These are phyloP conservation scores for Lepidochrysops patricia DNA, from an alignment of 2,888 invertebrate species.

Conservation along the genomic window DNA sequence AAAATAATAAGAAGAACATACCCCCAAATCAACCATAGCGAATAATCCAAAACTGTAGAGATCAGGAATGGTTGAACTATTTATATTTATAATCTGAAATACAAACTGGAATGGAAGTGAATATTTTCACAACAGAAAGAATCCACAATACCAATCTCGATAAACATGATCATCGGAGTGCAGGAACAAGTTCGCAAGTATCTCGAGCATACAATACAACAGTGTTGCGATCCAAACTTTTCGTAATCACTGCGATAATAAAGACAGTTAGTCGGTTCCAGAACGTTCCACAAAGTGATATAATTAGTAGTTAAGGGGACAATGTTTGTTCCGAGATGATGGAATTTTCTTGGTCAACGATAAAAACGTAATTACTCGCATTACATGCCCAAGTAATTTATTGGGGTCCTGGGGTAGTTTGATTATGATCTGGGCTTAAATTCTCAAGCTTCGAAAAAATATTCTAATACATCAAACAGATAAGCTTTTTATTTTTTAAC, in stretches of 20 bases:
- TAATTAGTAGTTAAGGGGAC: constrained; percentile 32
- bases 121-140: background rate
- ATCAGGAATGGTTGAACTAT: background rate
- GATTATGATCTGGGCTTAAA: too few species aligned
- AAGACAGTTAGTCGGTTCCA: constrained; percentile 28
- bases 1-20: too few species aligned
- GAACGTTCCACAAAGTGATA: constrained; percentile 31
- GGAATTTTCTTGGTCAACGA: background rate
- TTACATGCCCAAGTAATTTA: background rate
- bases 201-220: background rate
- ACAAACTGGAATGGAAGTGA: background rate
- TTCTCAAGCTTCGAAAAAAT: too few species aligned
- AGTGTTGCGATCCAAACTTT: constrained; percentile 13
- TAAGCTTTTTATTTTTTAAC: too few species aligned
- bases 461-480: too few species aligned
- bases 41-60: background rate
- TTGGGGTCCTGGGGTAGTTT: background rate
- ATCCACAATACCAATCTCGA: background rate
- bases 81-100: background rate
- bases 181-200: background rate
- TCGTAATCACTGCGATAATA: constrained; percentile 33
- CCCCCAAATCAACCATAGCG: too few species aligned
- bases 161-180: background rate
- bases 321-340: constrained; percentile 16
- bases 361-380: background rate